Evolutionary conservation across 2,113 vertebrate species (phyloP), one percentile per base, ranked within the genome.

Genomic region (Hyla sarda): DNA sequence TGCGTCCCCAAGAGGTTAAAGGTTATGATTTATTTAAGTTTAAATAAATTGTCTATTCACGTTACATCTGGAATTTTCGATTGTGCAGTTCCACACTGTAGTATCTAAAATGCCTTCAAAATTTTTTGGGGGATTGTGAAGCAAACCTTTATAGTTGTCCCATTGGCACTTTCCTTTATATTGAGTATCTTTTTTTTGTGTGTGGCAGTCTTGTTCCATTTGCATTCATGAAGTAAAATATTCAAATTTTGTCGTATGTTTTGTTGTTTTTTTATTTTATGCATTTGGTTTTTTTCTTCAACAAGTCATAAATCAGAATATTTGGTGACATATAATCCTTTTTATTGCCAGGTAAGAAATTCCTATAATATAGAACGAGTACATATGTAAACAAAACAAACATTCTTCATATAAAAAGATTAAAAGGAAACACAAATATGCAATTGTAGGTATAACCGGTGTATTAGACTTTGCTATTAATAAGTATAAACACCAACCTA

Each of bases 291-390:
- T 69, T 2, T 1, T 10, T 8, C 1, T 19, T 30, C 17, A 37
- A 30, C 19, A 23, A 74, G 47, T 41, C 69, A 83, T 28, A 73
- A 71, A 56, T 7, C 82, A 88, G 82, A 80, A 80, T 62, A 58
- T 86, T 69, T 50, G 88, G 88, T 95, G 93, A 95, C 95, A 93
- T 94, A 92, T 92, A 95, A 94, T 94, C 93, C 91, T 90, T 96
- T 98, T 98, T 98, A 98, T 98, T 98, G 96, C 96, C 96, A 96
- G 94, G 96, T 98, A 97, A 98, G 97, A 98, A 98, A 98, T 96
- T 96, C 90, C 94, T 96, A 97, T 96, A 94, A 97, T 97, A 96
- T 98, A 97, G 96, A 97, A 95, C 96, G 95, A 96, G 96, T 96
- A 97, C 96, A 96, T 95, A 96, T 95, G 94, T 94, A 95, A 97